A percentile compares a stretch with the other conserved stretches of the same genome.
Conservation (phyloP, 2,888 invertebrate species). For the Mayetiola destructor region DNA sequence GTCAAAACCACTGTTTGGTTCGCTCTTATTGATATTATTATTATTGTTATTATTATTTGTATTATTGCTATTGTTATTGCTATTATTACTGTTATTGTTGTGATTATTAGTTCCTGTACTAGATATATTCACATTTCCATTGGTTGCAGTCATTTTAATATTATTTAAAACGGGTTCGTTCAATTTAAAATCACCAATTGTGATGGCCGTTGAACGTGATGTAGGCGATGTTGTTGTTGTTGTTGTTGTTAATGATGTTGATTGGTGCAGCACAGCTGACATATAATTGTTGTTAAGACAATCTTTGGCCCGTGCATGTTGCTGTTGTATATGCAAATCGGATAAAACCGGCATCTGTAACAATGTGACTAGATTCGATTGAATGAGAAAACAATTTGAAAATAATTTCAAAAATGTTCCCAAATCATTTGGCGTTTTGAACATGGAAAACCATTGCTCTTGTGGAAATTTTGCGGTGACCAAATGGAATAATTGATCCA, state of each 20-base stretch:
- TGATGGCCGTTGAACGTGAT: background rate
- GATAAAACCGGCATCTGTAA: conserved; percentile 61
- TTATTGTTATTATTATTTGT: conserved; percentile 10
- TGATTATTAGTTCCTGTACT: no score
- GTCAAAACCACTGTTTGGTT: conserved; percentile 34
- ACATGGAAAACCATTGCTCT: conserved; percentile 70
- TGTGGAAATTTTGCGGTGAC: conserved; percentile 62
- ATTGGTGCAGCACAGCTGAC: conserved; percentile 20
- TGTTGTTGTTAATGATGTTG: conserved; percentile 21
- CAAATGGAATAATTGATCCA: conserved; percentile 74
- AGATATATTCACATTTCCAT: no score
- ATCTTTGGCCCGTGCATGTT: conserved; percentile 33
- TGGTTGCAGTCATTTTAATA: conserved; percentile 22
- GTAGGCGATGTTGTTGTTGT: conserved; percentile 14
- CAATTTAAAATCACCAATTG: conserved; percentile 29
- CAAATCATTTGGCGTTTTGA: conserved; percentile 80
- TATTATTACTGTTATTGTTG: conserved; percentile 15
- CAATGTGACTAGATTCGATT: conserved; percentile 77
- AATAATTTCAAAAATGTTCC: conserved; percentile 83
- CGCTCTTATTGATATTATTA: conserved; percentile 23
- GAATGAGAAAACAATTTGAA: conserved; percentile 87
- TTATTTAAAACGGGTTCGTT: conserved; percentile 34
- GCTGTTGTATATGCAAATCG: conserved; percentile 36
- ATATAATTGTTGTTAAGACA: conserved; percentile 27
- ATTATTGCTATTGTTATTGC: conserved; percentile 19